These are phyloP conservation scores for Uloborus plumipes DNA, from an alignment of 2,888 invertebrate genomes.

Conservation along the genomic window DNA sequence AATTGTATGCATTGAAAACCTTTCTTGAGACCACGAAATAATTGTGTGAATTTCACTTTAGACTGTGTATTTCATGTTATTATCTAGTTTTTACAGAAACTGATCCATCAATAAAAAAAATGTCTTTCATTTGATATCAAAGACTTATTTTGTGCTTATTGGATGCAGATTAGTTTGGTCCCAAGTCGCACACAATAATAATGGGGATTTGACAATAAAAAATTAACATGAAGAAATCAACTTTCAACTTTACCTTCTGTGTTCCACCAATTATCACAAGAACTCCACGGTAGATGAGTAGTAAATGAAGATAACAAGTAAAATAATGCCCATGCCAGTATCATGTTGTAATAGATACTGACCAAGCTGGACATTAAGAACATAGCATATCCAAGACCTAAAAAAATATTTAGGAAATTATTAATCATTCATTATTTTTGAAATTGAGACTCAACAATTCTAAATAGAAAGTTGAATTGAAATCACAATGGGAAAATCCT, in stretches of 20 bases:
- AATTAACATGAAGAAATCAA: too few species aligned
- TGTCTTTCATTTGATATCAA: too few species aligned
- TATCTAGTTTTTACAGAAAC: too few species aligned
- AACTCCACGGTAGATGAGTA: conserved; percentile 72
- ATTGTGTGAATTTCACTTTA: too few species aligned
- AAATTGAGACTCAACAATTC: neutral
- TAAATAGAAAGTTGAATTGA: neutral
- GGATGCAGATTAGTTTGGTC: too few species aligned
- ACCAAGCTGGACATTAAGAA: conserved; percentile 74
- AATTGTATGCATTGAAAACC: too few species aligned
- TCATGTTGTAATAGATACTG: conserved; percentile 75
- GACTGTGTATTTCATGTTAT: too few species aligned
- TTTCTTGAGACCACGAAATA: too few species aligned
- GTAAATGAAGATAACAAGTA: conserved; percentile 74
- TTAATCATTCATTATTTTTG: neutral
- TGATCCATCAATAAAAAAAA: too few species aligned
- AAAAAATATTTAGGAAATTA: conserved; percentile 44
- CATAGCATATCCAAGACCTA: conserved; percentile 75
- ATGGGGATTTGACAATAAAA: too few species aligned
- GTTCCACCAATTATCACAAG: conserved; percentile 73
- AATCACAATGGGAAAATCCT: neutral
- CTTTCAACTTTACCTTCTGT: conserved; percentile 69
- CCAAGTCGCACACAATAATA: too few species aligned
- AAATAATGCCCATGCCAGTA: conserved; percentile 75
- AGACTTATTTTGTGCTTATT: too few species aligned